Conservation (phyloP, 2,797 vertebrate genomes). For the Hydrolagus colliei region DNA sequence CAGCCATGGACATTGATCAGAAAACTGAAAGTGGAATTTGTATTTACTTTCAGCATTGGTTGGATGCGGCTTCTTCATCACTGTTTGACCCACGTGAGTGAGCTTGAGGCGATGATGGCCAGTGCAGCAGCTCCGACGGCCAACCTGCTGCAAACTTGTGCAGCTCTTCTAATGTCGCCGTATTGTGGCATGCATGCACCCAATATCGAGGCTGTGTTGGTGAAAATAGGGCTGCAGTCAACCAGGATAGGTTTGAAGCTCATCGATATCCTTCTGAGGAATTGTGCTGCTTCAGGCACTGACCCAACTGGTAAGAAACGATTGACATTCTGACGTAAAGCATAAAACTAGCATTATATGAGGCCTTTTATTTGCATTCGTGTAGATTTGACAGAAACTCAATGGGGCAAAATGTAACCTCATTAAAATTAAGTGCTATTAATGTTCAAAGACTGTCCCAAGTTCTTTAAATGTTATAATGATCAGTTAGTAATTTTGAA, state of each 20-base stretch:
- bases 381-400: no score
- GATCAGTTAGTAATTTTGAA: no score
- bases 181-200: slow-evolving; percentile 99
- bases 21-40: neutral
- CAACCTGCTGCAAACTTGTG: slow-evolving; percentile 92
- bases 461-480: neutral
- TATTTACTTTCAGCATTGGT: slow-evolving; percentile 70
- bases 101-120: slow-evolving; percentile 95
- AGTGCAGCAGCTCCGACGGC: slow-evolving; percentile 93
- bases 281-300: slow-evolving; percentile 91
- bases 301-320: slow-evolving; percentile 77
- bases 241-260: slow-evolving; percentile 89
- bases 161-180: slow-evolving; percentile 91
- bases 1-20: neutral
- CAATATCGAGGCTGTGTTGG: slow-evolving; percentile 93
- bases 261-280: slow-evolving; percentile 92
- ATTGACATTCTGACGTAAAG: neutral
- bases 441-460: neutral
- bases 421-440: no score
- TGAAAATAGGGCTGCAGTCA: slow-evolving; percentile 95
- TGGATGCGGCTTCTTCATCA: slow-evolving; percentile 94
- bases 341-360: neutral
- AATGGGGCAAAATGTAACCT: no score
- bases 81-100: slow-evolving; percentile 92
- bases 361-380: no score